Evolutionary conservation across 2,888 invertebrate species (phyloP), one percentile per base, ranked within the genome.

Genomic region (Nymphalis c-album): DNA sequence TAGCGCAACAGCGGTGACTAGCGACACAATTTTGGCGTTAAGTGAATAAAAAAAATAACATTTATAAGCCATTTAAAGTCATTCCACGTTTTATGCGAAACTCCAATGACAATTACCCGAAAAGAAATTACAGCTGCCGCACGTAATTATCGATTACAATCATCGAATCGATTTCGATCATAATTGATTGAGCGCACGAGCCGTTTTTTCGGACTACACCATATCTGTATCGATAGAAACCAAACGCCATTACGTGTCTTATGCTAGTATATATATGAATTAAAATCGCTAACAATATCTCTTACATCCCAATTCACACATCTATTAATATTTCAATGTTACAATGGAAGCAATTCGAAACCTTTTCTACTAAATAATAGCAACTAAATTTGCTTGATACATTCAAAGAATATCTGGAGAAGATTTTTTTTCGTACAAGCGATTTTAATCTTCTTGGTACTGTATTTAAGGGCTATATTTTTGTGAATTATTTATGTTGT

Each of bases 141-240:
- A 51, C 84, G 78, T 81, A 81, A 86, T 88, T 88, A 87, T 81
- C 84, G 88, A 90, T 90, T 87, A 85, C 80, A 80, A 88, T 87
- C 86, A 81, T 80, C 83, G 81, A 87, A 88, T 85, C 85, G 87
- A 85, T 86, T 85, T 81, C 79, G 80, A 82, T 84, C 78, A 80
- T 87, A 88, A 90, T 90, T 85, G 88, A 85, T 83, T 83, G 85
- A 80, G 80, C 86, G 88, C 86, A 87, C 86, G 84, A 82, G 81
- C 78, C 77, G 74, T 51, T 71, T 69, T 65, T 71, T 69, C 61
- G 64, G 63, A 60, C 64, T 64, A 71, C 67, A 63, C 69, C 59
- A 65, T 65, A 67, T 68, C 63, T 64, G 51, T 64, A 59, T 58
- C 26, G 62, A 63, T 16, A 31, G 7, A 60, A 26, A 48, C 13